Base-by-base conservation (phyloP, 2,888 invertebrate genomes). In the Pyrrhia umbra region DNA sequence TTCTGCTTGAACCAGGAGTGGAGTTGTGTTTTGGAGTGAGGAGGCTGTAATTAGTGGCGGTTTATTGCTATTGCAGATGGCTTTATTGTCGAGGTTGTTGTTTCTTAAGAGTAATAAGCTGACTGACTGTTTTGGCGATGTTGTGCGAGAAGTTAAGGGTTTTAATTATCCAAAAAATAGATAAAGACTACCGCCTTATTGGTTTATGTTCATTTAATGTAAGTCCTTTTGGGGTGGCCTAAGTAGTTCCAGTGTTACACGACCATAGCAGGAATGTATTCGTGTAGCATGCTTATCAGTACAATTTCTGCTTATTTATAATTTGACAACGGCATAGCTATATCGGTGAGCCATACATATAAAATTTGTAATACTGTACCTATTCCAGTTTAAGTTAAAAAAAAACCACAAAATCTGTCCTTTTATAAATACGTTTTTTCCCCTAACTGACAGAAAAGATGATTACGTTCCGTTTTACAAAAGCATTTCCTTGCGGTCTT, bases 401-500 rank as follows among this genome's bases (percentile, higher is more conserved):
- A 37, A 43, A 59, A 55, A 18, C 56, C 8, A 47, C 30, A 62
- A 30, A 66, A 60, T 34, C 54, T 37, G 59, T 46, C 15, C 50
- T 37, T 45, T 6, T 46, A 43, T 66, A 70, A 66, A 70, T 51
- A 72, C n/a, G n/a, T n/a, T 21, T 58, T 50, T 39, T 8, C 18
- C 34, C 4, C 49, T 52, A 66, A 58, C 58, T 58, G 34, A 39
- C 46, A 43, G 43, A n/a, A 13, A 20, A 25, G 58, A 21, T 59
- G 46, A 72, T 70, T 72, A 70, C 50, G 43, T 72, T 57, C 59
- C 59, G 39, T 55, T 70, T 66, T 59, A 52, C 50, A 40, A 51
- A 72, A 60, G 46, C 73, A 73, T 72, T 70, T 73, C 54, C 73
- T 60, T 37, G n/a, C 43, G 37, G 27, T 67, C 43, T 47, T 49